Evolutionary conservation across 2,888 invertebrate species (phyloP), one percentile per base, ranked within the genome.

Genomic region (Rugalucina vietnamica): DNA sequence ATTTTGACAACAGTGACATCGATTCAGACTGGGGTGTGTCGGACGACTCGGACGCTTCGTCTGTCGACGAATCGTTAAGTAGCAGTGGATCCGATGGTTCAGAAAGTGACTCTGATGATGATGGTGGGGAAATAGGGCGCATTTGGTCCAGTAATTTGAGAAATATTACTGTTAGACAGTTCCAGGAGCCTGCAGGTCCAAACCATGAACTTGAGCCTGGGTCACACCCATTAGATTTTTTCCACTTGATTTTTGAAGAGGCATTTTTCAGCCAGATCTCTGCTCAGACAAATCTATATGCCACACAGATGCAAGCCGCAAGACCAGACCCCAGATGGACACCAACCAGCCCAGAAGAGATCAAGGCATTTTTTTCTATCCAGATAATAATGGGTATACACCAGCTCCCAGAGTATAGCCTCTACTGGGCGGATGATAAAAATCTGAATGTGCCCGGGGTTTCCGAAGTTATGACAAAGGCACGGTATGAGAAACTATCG

Each of bases 401-500:
- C 24, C 69, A 54, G 27, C 75, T 57, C 14, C 83, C 83, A 24
- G 54, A 36, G 14, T 39, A 39, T 24, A 32, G 75, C n/a, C 21
- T 70, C 60, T 79, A 76, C 57, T 83, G 79, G 79, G 39, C 36
- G n/a, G 54, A 71, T 24, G 76, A 79, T 70, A 72, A 65, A 36
- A n/a, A 37, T 1, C 72, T 76, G 32, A 60, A 73, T 60, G 34
- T 43, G 3, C 70, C 83, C 1, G 5, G 70, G 27, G 34, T 82
- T n/a, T n/a, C 77, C 18, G 43, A 43, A 29, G 39, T 34, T 18
- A 73, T 82, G 60, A 27, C 70, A 0, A 50, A 49, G 43, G 43
- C 69, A 39, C 73, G 75, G 57, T 82, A 27, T 72, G 60, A 73
- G 43, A 73, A 77, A 10, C 14, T 70, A n/a, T 3, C 70, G 0